Evolutionary conservation across 2,888 invertebrate species (phyloP), one percentile per base, ranked within the genome.

Genomic region (Pardosa pseudoannulata): DNA sequence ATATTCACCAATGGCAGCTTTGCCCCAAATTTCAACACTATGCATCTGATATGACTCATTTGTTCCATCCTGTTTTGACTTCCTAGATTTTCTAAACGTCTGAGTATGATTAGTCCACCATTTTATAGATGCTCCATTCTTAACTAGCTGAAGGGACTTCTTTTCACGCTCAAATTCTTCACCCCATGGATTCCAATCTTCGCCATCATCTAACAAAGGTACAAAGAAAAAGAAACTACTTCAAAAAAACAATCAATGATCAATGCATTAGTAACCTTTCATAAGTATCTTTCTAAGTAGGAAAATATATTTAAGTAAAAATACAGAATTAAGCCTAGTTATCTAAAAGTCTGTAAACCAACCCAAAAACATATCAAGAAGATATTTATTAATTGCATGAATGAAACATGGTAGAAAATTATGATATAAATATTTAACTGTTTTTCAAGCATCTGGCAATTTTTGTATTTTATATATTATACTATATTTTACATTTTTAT

Each of bases 1-100:
- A n/a, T n/a, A n/a, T n/a, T n/a, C n/a, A 76, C 91, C 91, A 65
- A 92, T 91, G 5, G 92, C 90, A 56, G 92, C 91, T 89, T 92
- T 92, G 19, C 91, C 91, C 91, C 91, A 91, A 27, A 92, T 90
- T 86, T 92, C 91, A 11, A 91, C 87, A 78, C 46, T 83, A 73
- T 75, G 36, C 0, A 68, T 28, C 29, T 74, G 46, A 62, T 41
- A 64, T 9, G 56, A 50, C 27, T 68, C 70, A 50, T 7, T 32
- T 2, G 62, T 23, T 70, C 31, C 67, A 27, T 79, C 73, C 23
- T 36, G 9, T 28, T 86, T 89, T 27, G 27, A 19, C 64, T 79
- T 72, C 29, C 39, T 36, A 9, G 78, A 73, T 71, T 88, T 88
- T 16, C 76, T 75, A 41, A 88, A 88, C 65, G 85, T 85, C 46